Evolutionary conservation across 2,113 vertebrate species (phyloP), one percentile per base, ranked within the genome.

Genomic region (Tetrax tetrax): DNA sequence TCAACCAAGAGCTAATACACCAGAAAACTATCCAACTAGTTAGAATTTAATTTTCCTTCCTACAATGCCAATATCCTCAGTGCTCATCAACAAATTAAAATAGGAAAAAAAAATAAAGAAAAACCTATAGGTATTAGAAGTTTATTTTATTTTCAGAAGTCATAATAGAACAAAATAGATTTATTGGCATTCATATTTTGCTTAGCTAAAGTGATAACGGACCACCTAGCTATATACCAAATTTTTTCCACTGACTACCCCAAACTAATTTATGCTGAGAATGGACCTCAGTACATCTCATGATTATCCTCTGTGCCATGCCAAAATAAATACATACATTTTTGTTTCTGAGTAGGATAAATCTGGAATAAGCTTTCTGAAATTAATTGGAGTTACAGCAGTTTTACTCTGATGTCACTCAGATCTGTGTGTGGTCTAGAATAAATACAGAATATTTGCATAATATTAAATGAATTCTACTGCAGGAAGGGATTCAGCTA

Each of bases 351-450:
- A 89, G 53, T 60, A 61, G 81, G 65, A 70, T 93, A 91, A 91
- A 84, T 47, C 43, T 64, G 66, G 50, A 90, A 84, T 83, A 93
- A 87, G 45, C 81, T 77, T 76, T 59, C 70, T 63, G 65, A 95
- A 96, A 91, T 90, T 95, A 96, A 96, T 80, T 90, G 53, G 31
- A 66, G 78, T 93, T 90, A 82, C 37, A 89, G 75, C 71, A 92
- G 76, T 14, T 56, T 74, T 81, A 74, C 22, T 77, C 59, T 50
- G 47, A 90, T 90, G 68, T 68, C 78, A 85, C 41, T 87, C 89
- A 84, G 60, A 87, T n/a, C 53, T 45, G 23, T 27, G 22, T 69
- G 38, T 68, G 79, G 66, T 87, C 82, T 41, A 61, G 69, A 95
- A 95, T 89, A 91, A 89, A 92, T 14, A 86, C 14, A 50, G 60